Evolutionary conservation across 2,797 vertebrate genomes (phyloP), one percentile per base, ranked within the genome.

Genomic region (Arrhamphus sclerolepis): DNA sequence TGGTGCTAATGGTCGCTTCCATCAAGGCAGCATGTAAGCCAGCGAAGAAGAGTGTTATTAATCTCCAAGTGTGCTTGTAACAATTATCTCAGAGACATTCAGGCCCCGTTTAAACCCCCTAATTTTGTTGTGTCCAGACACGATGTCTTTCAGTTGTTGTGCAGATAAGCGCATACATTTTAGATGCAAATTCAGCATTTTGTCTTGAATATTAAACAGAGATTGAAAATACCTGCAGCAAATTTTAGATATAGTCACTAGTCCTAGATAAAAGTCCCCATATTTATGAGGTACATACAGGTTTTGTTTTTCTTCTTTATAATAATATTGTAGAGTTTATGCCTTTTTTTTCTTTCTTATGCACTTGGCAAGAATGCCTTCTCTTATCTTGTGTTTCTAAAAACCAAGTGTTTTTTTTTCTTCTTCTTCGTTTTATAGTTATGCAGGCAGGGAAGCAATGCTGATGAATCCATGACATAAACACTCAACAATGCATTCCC

Each of bases 21-120:
- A 70, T 82, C 70, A 65, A 51, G 44, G 8, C 56, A 48, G 49
- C 20, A 18, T 66, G 93, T 93, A 77, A 78, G 82, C 59, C 58
- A 49, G 29, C 41, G 22, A 71, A 69, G 58, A 26, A 51, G 56
- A 69, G 47, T 57, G 34, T 72, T 68, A 46, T 61, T 56, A 74
- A 49, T 81, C 70, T 72, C 31, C 21, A 51, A 72, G 52, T 53
- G 58, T 46, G 50, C 26, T 50, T 66, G 61, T 46, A 38, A 50
- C 49, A 68, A 42, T 71, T 56, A 19, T 62, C 63, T 52, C 55
- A 41, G 54, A 62, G 70, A 64, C 53, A 63, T 68, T 56, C 42
- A 16, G 22, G 20, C 28, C 51, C 22, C 8, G 56, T 47, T 26
- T 44, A 75, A 17, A 40, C 2, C 7, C 11, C 39, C 65, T 53